Conservation (phyloP, 2,888 invertebrate species). For the Caenorhabditis macrosperma region DNA sequence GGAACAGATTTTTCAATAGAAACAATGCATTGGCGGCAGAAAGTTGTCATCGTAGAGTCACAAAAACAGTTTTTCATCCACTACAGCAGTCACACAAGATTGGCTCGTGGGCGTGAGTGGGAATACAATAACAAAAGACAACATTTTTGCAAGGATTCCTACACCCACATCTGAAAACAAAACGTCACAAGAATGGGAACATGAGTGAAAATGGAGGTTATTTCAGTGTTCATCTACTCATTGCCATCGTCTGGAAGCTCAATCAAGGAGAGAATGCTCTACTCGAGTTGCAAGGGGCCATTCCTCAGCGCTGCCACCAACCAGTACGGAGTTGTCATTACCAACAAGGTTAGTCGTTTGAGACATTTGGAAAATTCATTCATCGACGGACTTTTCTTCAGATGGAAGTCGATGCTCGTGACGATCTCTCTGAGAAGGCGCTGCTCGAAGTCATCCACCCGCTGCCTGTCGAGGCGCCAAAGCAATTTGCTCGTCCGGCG, state of each 20-base stretch:
- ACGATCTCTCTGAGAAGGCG: slow-evolving; percentile 92
- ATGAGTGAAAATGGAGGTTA: no score
- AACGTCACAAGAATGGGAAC: no score
- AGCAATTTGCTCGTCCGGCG: slow-evolving; percentile 96
- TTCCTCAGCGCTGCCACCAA: slow-evolving; percentile 89
- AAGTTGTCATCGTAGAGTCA: no score
- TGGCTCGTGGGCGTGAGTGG: no score
- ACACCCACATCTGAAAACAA: not conserved
- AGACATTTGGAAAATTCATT: not conserved
- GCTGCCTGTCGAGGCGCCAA: slow-evolving; percentile 80
- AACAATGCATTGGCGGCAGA: no score
- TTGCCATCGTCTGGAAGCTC: slow-evolving; percentile 95
- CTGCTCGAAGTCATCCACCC: slow-evolving; percentile 91
- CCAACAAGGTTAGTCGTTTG: slow-evolving; percentile 87
- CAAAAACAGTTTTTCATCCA: no score
- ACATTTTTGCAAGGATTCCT: not conserved
- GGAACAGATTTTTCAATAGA: no score
- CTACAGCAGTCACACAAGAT: no score
- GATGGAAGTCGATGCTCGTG: slow-evolving; percentile 89
- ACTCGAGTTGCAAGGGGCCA: slow-evolving; percentile 96
- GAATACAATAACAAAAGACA: not conserved
- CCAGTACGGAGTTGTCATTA: slow-evolving; percentile 87
- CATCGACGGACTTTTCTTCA: slow-evolving; percentile 48
- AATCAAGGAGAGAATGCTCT: slow-evolving; percentile 98
- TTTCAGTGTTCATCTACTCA: slow-evolving; percentile 94